A percentile compares a stretch with the other conserved stretches of the same genome.
phyloP scores from a whole-genome alignment of 2,113 vertebrate genomes.

The Paracanthobrama guichenoti region DNA sequence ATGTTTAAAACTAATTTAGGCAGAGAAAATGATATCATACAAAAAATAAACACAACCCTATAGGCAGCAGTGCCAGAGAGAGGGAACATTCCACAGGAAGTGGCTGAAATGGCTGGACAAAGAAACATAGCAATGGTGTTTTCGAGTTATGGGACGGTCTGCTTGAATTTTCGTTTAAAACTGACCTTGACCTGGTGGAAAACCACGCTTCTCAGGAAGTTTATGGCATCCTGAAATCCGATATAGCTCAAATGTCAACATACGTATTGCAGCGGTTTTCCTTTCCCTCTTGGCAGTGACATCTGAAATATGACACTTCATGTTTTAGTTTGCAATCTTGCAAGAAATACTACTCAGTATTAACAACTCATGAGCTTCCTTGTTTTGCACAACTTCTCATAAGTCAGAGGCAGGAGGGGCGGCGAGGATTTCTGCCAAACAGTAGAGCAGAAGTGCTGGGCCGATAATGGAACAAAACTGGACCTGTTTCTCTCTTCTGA shows the following conservation, averaged over 20 bases:
- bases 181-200: background rate
- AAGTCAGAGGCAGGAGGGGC: background rate
- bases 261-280: background rate
- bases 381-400: background rate
- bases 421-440: background rate
- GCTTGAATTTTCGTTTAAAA: background rate
- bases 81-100: constrained; percentile 37
- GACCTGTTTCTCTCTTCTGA: background rate
- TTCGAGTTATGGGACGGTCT: background rate
- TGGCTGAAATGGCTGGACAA: constrained; percentile 8
- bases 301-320: constrained; percentile 14
- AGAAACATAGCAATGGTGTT: background rate
- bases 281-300: constrained; percentile 10
- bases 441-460: background rate
- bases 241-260: background rate
- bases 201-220: background rate
- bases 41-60: background rate
- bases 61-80: background rate
- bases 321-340: constrained; percentile 12
- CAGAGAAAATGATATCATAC: background rate
- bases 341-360: constrained; percentile 13
- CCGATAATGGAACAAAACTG: background rate
- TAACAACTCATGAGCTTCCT: background rate
- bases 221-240: background rate
- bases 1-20: background rate